phyloP scores from a whole-genome alignment of 2,797 vertebrate species.

The Chiroxiphia lanceolata region DNA sequence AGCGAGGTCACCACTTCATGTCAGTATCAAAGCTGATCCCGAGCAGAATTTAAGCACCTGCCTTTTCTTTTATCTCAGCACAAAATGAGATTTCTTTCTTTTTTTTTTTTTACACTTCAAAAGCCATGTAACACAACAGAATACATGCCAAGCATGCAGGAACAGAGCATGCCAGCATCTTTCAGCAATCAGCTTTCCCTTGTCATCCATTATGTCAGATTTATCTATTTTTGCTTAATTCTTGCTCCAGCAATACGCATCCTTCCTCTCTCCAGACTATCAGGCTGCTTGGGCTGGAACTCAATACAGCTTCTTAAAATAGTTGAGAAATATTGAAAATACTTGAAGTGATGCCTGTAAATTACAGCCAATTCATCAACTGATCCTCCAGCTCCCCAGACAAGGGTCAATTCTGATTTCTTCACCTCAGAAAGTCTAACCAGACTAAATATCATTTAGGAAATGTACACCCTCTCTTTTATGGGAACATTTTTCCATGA shows the following conservation, averaged over 20 bases:
- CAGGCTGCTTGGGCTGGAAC: slow-evolving; percentile 25
- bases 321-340: slow-evolving; percentile 31
- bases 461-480: not conserved
- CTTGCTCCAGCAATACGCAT: not conserved
- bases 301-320: slow-evolving; percentile 55
- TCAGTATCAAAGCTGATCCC: slow-evolving; percentile 47
- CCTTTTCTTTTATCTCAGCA: slow-evolving; percentile 50
- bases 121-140: slow-evolving; percentile 45
- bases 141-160: slow-evolving; percentile 19
- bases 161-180: slow-evolving; percentile 44
- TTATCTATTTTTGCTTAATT: slow-evolving; percentile 61
- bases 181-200: slow-evolving; percentile 55
- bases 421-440: not conserved
- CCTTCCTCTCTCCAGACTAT: slow-evolving; percentile 33
- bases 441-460: not conserved
- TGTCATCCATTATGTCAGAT: slow-evolving; percentile 60
- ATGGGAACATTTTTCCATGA: not conserved
- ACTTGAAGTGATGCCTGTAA: not conserved
- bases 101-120: slow-evolving; percentile 44
- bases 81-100: slow-evolving; percentile 2
- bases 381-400: not conserved
- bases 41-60: slow-evolving; percentile 34
- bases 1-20: not conserved
- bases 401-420: not conserved
- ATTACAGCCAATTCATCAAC: not conserved